Evolutionary conservation across 1,140 invertebrate genomes (phyloP).

Genomic region (Armadillidium nasatum): DNA sequence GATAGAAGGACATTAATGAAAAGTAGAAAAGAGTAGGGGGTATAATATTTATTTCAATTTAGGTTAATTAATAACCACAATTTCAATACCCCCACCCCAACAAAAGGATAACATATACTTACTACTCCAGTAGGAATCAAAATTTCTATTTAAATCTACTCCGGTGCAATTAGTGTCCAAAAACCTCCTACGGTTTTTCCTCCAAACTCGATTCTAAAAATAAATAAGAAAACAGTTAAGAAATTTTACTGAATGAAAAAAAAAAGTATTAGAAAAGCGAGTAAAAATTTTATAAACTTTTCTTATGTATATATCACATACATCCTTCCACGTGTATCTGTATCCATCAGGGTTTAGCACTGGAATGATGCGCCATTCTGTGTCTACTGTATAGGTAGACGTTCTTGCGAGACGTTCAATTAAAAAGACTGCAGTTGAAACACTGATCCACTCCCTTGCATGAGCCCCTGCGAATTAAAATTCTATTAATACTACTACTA

Average conservation of each 20-base stretch:
- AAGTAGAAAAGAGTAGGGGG: too few relatives aligned
- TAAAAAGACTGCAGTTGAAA: conserved; percentile 2
- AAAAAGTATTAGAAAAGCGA: too few relatives aligned
- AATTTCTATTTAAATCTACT: conserved; percentile 28
- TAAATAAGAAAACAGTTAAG: too few relatives aligned
- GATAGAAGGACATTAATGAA: too few relatives aligned
- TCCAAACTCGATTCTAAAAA: conserved; percentile 24
- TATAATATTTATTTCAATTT: too few relatives aligned
- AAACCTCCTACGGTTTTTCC: conserved; percentile 17
- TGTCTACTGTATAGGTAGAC: not conserved
- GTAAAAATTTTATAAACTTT: too few relatives aligned
- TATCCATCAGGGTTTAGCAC: conserved; percentile 26
- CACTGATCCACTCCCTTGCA: conserved; percentile 23
- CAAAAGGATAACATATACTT: not conserved
- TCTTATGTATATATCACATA: not conserved
- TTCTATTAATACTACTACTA: too few relatives aligned
- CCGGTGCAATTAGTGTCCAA: not conserved
- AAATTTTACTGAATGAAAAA: too few relatives aligned
- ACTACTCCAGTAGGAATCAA: conserved; percentile 17
- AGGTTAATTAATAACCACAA: too few relatives aligned
- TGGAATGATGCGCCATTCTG: conserved; percentile 26
- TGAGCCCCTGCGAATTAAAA: conserved; percentile 10
- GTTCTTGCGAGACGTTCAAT: conserved; percentile 16
- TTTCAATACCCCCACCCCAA: too few relatives aligned
- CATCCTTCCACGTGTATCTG: conserved; percentile 18